Conservation (phyloP, 2,797 vertebrate species). For the Taeniopygia guttata region DNA sequence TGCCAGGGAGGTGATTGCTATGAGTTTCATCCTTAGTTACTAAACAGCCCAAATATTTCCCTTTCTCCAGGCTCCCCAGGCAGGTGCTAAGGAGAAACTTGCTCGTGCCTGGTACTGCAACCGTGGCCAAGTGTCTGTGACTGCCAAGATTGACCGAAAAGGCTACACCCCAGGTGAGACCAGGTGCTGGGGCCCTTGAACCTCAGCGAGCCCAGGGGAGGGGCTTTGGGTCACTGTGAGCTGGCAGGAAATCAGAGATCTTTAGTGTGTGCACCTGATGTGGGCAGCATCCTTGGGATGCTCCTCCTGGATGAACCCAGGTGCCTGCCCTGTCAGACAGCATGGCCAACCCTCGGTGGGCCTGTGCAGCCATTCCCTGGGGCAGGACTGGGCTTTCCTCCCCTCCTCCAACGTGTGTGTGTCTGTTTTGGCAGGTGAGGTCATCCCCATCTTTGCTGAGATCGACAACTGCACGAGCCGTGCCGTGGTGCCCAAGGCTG, state of each 20-base stretch:
- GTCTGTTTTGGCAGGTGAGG: constrained; percentile 80
- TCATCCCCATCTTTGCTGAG: constrained; percentile 93
- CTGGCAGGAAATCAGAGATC: neutral
- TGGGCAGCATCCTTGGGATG: fast-evolving
- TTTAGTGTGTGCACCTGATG: neutral
- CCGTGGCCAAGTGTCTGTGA: constrained; percentile 89
- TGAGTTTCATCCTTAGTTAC: neutral
- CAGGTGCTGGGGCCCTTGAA: neutral
- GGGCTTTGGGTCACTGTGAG: neutral
- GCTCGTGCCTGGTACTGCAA: constrained; percentile 91
- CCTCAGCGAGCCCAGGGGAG: neutral
- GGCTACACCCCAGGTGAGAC: constrained; percentile 93
- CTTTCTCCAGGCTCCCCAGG: constrained; percentile 87
- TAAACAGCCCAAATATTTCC: neutral
- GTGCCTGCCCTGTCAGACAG: neutral
- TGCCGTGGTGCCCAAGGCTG: constrained; percentile 86
- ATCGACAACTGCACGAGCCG: constrained; percentile 90
- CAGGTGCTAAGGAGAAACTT: constrained; percentile 90
- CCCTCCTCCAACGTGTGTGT: neutral
- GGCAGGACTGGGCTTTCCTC: neutral
- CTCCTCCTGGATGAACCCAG: neutral
- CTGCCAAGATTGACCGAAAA: constrained; percentile 94
- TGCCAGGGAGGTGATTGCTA: neutral
- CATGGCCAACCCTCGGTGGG: fast-evolving
- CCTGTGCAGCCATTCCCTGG: neutral